Evolutionary conservation across 2,797 vertebrate species (phyloP).

Genomic region (Tympanoctomys barrerae): DNA sequence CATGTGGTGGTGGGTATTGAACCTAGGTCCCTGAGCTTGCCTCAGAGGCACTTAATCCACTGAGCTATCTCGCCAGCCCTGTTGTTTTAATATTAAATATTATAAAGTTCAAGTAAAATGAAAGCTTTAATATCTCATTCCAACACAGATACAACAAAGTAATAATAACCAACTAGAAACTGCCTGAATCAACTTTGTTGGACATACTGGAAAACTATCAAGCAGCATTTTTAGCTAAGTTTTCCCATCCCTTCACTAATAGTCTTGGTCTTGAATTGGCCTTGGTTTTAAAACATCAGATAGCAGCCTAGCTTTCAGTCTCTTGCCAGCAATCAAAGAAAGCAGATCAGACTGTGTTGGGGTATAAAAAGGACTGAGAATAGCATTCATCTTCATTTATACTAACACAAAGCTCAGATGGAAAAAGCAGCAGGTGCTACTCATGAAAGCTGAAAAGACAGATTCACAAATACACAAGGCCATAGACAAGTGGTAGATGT

Average conservation of each 20-base stretch:
- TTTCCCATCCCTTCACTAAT: not conserved
- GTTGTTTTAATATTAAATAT: not conserved
- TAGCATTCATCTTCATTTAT: not conserved
- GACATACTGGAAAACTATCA: not conserved
- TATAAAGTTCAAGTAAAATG: constrained; percentile 30
- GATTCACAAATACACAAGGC: not conserved
- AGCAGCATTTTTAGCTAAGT: not conserved
- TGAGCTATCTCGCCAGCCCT: too few relatives aligned
- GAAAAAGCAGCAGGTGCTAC: not conserved
- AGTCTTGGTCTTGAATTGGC: not conserved
- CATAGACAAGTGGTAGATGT: not conserved
- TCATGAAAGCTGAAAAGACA: not conserved
- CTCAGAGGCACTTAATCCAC: too few relatives aligned
- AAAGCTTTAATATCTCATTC: not conserved
- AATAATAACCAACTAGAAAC: constrained; percentile 18
- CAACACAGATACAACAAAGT: not conserved
- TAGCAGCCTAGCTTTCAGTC: not conserved
- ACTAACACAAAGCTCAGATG: not conserved
- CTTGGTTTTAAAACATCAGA: not conserved
- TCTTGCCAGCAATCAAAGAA: not conserved
- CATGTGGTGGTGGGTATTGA: too few relatives aligned
- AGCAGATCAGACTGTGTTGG: not conserved
- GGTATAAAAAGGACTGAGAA: not conserved
- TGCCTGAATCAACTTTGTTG: not conserved
- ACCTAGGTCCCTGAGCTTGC: too few relatives aligned